A percentile compares a stretch with the other conserved stretches of the same genome.
Conservation (phyloP, 2,113 vertebrate species). For the Phaethon lepturus region DNA sequence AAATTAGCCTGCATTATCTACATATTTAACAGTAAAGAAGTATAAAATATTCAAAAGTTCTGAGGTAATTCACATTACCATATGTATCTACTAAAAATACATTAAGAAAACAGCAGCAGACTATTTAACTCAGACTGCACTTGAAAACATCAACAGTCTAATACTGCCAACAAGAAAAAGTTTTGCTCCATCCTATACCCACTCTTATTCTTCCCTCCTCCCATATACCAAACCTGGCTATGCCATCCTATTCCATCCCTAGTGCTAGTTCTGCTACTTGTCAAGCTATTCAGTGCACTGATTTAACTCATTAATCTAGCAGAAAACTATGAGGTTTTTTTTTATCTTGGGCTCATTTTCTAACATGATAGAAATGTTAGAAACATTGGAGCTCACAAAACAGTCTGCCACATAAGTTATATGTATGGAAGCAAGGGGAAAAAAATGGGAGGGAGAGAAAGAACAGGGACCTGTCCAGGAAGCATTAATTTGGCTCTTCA, state of each 20-base stretch:
- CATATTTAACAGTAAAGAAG: neutral
- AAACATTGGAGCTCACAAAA: neutral
- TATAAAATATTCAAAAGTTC: neutral
- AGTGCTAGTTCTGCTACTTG: neutral
- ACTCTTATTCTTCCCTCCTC: neutral
- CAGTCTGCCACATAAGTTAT: fast-evolving
- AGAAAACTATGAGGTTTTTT: neutral
- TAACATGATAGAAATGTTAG: neutral
- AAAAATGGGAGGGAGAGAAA: neutral
- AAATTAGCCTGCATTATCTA: neutral
- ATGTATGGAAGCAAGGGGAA: fast-evolving
- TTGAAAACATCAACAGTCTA: neutral
- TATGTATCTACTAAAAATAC: neutral
- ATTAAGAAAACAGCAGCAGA: neutral
- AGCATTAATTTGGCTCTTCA: neutral
- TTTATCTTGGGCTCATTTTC: neutral
- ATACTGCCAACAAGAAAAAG: neutral
- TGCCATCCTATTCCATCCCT: neutral
- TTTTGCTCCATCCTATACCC: neutral
- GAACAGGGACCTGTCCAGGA: neutral
- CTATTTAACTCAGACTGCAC: neutral
- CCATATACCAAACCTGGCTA: neutral
- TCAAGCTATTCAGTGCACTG: neutral
- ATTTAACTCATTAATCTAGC: neutral
- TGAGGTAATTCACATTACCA: neutral